Evolutionary conservation across 2,888 invertebrate species (phyloP), one percentile per base, ranked within the genome.

Genomic region (Coleophora deauratella): DNA sequence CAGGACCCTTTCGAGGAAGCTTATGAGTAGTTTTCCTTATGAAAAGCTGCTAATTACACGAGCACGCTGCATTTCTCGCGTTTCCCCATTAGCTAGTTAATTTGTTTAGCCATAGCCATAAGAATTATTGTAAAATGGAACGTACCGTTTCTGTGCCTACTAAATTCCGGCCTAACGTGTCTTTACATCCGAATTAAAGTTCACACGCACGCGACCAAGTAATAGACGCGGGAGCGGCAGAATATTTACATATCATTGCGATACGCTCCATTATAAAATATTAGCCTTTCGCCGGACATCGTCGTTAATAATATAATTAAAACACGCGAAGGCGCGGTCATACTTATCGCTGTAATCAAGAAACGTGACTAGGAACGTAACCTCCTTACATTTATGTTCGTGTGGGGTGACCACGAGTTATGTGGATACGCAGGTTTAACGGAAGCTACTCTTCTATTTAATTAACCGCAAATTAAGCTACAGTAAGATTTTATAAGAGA

Each of bases 201-300:
- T 62, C 56, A 56, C 72, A 72, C 77, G 70, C 82, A 82, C 82
- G 84, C 84, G 55, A 77, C 66, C 52, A 56, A 58, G 61, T 76
- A 78, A 75, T 76, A 72, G 73, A 66, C 55, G 59, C 48, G 59
- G 72, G 82, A 57, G 79, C 71, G 82, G 70, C 73, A 43, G 70
- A 66, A 77, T 84, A 85, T 85, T 85, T 84, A 85, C 84, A 85
- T 85, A 84, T 84, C 84, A 82, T 85, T 80, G 85, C 79, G 74
- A 79, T 82, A 68, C 67, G 55, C 55, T 62, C 79, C 75, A 81
- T 84, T 79, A 79, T 72, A 79, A 84, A 84, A 80, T 80, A 82
- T 82, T 78, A 82, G 71, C 76, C 78, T 78, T 81, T 77, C 67
- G 73, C 66, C 71, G 68, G 62, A 65, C 77, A 70, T 70, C 72